These are phyloP conservation scores for Cantharis rufa DNA, from an alignment of 2,888 invertebrate genomes.

Conservation along the genomic window DNA sequence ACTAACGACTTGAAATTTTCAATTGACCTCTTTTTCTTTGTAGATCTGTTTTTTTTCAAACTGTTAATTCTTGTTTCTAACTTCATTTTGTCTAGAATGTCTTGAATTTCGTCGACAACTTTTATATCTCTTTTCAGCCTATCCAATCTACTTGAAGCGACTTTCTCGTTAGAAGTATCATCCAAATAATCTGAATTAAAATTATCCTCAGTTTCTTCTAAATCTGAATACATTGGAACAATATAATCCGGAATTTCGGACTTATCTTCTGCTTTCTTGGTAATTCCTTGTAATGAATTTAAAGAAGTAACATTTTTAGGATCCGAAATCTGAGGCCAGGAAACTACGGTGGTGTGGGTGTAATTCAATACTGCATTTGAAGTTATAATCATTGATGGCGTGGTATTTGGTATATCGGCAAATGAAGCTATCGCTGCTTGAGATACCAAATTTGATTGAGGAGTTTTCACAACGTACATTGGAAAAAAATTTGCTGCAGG, in stretches of 20 bases:
- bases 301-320: background rate
- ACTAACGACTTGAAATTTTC: background rate
- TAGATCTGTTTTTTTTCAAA: background rate
- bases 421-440: background rate
- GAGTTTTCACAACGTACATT: background rate
- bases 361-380: background rate
- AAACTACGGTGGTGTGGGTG: background rate
- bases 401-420: background rate
- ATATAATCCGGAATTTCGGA: background rate
- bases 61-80: slow-evolving; percentile 6
- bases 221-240: background rate
- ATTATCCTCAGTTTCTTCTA: background rate
- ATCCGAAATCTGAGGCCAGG: background rate
- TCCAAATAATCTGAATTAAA: background rate
- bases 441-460: background rate
- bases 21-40: background rate
- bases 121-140: slow-evolving; percentile 36
- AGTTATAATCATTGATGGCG: background rate
- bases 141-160: slow-evolving; percentile 4
- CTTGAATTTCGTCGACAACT: slow-evolving; percentile 35
- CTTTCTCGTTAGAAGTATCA: background rate
- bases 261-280: background rate
- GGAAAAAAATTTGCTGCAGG: background rate
- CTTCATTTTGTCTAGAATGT: slow-evolving; percentile 30
- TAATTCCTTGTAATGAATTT: background rate